Evolutionary conservation across 2,888 invertebrate genomes (phyloP).

Genomic region (Molanna angustata): DNA sequence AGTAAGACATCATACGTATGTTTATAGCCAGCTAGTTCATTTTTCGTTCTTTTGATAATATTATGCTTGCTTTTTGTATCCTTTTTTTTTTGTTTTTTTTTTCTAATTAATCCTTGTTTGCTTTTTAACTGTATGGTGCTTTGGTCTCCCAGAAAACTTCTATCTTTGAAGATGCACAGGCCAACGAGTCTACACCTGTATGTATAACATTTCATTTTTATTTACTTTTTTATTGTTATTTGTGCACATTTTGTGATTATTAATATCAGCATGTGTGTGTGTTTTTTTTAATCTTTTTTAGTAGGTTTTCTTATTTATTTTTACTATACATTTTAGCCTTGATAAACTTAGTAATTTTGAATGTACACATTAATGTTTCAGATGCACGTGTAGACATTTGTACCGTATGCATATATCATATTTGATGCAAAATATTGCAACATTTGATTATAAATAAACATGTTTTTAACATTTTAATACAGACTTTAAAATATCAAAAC

Average conservation of each 20-base stretch:
- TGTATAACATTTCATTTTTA: conserved; percentile 50
- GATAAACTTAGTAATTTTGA: too few relatives aligned
- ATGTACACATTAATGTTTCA: too few relatives aligned
- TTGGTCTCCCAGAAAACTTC: conserved; percentile 63
- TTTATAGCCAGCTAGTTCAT: too few relatives aligned
- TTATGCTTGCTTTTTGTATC: conserved; percentile 2
- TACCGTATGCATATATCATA: too few relatives aligned
- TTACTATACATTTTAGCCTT: neutral
- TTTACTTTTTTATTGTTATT: conserved; percentile 18
- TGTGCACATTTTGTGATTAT: too few relatives aligned
- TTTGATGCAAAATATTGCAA: too few relatives aligned
- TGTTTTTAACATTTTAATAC: too few relatives aligned
- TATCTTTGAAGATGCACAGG: conserved; percentile 43
- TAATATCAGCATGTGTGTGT: too few relatives aligned
- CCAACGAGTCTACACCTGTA: conserved; percentile 69
- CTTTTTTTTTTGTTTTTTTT: conserved; percentile 12
- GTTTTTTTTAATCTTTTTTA: neutral
- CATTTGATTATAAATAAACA: too few relatives aligned
- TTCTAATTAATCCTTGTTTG: conserved; percentile 22
- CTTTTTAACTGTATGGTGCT: conserved; percentile 44
- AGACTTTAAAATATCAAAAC: too few relatives aligned
- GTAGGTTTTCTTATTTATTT: neutral
- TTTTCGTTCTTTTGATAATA: conserved; percentile 6
- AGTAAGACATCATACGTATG: too few relatives aligned
- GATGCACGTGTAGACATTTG: too few relatives aligned